These are phyloP conservation scores for Callyntrura sp. DNA, from an alignment of 2,888 invertebrate species.

Conservation along the genomic window DNA sequence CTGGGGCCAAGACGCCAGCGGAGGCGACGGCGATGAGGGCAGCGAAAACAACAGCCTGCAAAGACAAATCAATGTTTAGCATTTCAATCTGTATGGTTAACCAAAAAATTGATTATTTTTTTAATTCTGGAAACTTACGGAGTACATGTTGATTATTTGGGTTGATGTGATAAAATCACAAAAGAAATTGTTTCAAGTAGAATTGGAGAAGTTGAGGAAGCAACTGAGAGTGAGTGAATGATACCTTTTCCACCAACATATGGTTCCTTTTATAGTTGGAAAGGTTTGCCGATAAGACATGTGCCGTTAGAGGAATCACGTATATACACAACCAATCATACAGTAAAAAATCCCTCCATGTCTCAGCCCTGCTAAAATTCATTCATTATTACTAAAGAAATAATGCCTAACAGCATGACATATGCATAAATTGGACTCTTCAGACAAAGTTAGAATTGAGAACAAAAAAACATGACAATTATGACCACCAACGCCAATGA, in stretches of 20 bases:
- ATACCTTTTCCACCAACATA: constrained; percentile 14
- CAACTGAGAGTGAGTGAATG: constrained; percentile 15
- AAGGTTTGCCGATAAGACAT: background rate
- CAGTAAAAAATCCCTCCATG: background rate
- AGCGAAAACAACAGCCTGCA: constrained; percentile 49
- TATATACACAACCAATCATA: background rate
- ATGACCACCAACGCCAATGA: constrained; percentile 24
- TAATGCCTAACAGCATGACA: background rate
- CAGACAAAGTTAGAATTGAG: background rate
- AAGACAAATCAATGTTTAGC: background rate
- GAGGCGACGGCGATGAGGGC: background rate
- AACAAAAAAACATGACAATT: constrained; percentile 9
- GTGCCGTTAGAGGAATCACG: background rate
- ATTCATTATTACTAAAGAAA: background rate
- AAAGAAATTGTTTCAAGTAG: constrained; percentile 29
- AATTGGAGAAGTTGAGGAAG: constrained; percentile 41
- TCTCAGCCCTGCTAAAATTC: background rate
- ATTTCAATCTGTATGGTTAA: background rate
- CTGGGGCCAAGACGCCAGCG: constrained; percentile 43
- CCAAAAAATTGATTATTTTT: background rate
- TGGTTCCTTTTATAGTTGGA: constrained; percentile 26
- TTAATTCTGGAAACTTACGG: constrained; percentile 39
- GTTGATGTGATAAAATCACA: constrained; percentile 34
- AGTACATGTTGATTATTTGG: constrained; percentile 42
- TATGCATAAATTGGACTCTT: constrained; percentile 13